These are phyloP conservation scores for Stegostoma tigrinum DNA, from an alignment of 2,113 vertebrate genomes.

Conservation along the genomic window DNA sequence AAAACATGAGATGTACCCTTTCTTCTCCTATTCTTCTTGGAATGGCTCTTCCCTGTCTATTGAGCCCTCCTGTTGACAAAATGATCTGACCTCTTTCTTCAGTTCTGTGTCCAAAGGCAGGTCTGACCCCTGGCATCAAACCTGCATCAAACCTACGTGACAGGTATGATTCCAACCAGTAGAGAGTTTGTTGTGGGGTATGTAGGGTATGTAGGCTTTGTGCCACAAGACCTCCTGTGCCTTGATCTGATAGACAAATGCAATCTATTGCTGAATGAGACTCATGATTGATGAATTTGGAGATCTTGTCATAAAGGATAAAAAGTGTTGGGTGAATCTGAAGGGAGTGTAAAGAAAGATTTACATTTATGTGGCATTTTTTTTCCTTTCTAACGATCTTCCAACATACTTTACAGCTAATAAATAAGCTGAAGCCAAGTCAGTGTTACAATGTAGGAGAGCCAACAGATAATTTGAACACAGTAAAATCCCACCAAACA, in stretches of 20 bases:
- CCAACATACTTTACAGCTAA: neutral
- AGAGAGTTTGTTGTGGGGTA: too few relatives aligned
- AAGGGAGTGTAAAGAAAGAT: neutral
- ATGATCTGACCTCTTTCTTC: neutral
- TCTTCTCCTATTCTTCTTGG: constrained; percentile 92
- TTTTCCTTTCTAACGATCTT: neutral
- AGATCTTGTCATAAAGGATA: neutral
- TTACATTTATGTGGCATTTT: neutral
- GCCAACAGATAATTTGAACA: neutral
- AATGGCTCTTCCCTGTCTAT: constrained; percentile 57
- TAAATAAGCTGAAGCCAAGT: neutral
- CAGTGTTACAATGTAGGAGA: neutral
- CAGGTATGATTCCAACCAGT: too few relatives aligned
- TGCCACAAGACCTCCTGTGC: neutral
- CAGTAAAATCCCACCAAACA: neutral
- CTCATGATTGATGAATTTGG: neutral
- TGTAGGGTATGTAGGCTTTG: neutral
- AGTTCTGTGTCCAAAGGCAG: neutral
- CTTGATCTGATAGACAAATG: neutral
- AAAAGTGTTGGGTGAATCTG: neutral
- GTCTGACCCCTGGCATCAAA: neutral
- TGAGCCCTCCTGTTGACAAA: constrained; percentile 36
- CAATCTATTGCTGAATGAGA: neutral
- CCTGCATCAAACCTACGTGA: too few relatives aligned
- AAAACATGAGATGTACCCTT: constrained; percentile 57